These are phyloP conservation scores for Brotula barbata DNA, from an alignment of 2,797 vertebrate species.

Conservation along the genomic window DNA sequence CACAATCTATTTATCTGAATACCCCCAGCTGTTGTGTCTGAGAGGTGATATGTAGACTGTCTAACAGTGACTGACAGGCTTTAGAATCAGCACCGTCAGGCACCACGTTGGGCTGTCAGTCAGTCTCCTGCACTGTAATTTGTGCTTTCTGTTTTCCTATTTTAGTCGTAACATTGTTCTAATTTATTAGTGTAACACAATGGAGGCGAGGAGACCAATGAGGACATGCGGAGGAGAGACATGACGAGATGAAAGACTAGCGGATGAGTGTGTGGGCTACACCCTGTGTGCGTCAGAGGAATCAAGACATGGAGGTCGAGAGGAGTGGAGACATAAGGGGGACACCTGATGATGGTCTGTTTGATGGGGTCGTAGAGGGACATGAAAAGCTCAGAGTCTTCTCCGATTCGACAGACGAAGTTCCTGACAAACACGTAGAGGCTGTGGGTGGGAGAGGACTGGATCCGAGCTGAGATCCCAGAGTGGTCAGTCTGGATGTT, in stretches of 20 bases:
- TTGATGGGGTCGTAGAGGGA: slow-evolving; percentile 93
- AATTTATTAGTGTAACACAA: slow-evolving; percentile 35
- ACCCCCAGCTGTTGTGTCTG: slow-evolving; percentile 26
- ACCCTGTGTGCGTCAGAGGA: no score
- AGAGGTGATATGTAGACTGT: slow-evolving; percentile 36
- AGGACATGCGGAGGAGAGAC: not conserved
- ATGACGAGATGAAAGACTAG: not conserved
- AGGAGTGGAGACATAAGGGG: not conserved
- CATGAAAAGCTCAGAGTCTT: slow-evolving; percentile 98
- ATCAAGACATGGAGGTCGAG: not conserved
- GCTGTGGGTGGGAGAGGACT: slow-evolving; percentile 94
- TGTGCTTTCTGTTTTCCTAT: slow-evolving; percentile 54
- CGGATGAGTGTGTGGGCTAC: no score
- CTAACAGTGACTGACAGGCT: slow-evolving; percentile 69
- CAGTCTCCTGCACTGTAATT: slow-evolving; percentile 63
- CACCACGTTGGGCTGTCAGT: slow-evolving; percentile 57
- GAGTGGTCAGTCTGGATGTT: slow-evolving; percentile 89
- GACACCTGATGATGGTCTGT: slow-evolving; percentile 88
- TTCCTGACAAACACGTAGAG: slow-evolving; percentile 98
- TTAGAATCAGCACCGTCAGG: slow-evolving; percentile 62
- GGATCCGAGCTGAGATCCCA: slow-evolving; percentile 87
- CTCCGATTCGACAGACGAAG: slow-evolving; percentile 97
- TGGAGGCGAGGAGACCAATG: not conserved
- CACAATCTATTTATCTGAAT: slow-evolving; percentile 43
- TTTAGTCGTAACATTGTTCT: slow-evolving; percentile 49